Conservation (phyloP, 2,797 vertebrate species). For the Schizothorax lantsangensis region DNA sequence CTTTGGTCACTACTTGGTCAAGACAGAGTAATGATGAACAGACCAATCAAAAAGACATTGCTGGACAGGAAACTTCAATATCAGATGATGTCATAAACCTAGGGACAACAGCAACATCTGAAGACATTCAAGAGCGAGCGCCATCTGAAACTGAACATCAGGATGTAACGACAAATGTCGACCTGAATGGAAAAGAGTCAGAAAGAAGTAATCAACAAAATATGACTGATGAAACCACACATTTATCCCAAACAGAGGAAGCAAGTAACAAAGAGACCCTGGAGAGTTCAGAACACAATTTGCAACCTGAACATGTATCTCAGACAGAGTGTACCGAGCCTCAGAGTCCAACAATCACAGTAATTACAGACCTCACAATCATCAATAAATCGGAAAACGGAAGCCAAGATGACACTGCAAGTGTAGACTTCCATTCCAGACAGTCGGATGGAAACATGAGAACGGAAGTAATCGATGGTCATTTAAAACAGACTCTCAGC, state of each 20-base stretch:
- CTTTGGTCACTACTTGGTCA: conserved; percentile 18
- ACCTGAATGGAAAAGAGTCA: conserved; percentile 53
- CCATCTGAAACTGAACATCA: conserved; percentile 1
- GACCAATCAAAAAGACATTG: conserved; percentile 5
- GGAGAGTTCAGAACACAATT: conserved; percentile 25
- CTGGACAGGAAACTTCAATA: neutral
- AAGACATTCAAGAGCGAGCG: conserved; percentile 45
- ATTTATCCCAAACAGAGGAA: conserved; percentile 43
- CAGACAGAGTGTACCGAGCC: conserved; percentile 17
- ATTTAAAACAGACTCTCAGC: conserved; percentile 65
- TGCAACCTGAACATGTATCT: conserved; percentile 13
- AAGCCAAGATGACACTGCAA: conserved; percentile 56
- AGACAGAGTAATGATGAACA: conserved; percentile 28
- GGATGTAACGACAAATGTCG: conserved; percentile 18
- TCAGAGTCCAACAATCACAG: conserved; percentile 60
- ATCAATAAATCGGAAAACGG: conserved; percentile 61
- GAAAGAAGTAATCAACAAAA: conserved; percentile 40
- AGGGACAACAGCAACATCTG: conserved; percentile 27
- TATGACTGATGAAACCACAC: conserved; percentile 38
- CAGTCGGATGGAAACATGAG: conserved; percentile 30
- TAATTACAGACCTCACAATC: conserved; percentile 60
- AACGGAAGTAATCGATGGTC: conserved; percentile 59
- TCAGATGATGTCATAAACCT: conserved; percentile 35
- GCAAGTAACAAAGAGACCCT: neutral
- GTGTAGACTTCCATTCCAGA: conserved; percentile 39